A percentile compares a stretch with the other conserved stretches of the same genome.
Evolutionary conservation across 1,140 invertebrate genomes (phyloP).

Genomic region (Temnothorax curvispinosus): DNA sequence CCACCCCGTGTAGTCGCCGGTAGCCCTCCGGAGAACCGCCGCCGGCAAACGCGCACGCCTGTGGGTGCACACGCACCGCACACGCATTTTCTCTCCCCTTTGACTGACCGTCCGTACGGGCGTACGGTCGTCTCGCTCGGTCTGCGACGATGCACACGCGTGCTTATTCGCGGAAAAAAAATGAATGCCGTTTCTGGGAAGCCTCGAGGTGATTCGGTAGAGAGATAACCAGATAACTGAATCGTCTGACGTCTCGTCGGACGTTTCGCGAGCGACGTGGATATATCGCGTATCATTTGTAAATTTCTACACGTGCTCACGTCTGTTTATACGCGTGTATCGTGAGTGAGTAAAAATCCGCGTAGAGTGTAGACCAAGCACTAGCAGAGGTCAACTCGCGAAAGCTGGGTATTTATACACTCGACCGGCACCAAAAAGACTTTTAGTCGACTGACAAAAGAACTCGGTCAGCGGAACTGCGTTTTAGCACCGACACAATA

Average conservation of each 20-base stretch:
- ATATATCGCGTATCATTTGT: not conserved
- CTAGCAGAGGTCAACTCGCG: constrained; percentile 1
- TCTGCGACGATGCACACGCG: constrained; percentile 3
- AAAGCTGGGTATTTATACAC: not conserved
- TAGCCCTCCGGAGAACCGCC: not conserved
- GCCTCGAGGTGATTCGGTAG: constrained; percentile 30
- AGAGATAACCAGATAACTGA: not conserved
- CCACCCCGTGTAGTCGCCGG: constrained; percentile 27
- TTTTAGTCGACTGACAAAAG: constrained; percentile 36
- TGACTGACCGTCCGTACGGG: not conserved
- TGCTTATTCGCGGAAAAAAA: constrained; percentile 18
- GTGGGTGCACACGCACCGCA: not conserved
- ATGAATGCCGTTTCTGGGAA: constrained; percentile 1
- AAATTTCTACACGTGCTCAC: not conserved
- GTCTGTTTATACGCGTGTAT: not conserved
- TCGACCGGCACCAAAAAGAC: not conserved
- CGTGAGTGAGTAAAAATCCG: constrained; percentile 37
- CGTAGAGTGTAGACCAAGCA: not conserved
- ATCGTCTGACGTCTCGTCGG: not conserved
- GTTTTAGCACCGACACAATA: constrained; percentile 28
- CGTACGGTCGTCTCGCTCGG: constrained; percentile 47
- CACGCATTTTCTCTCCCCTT: constrained; percentile 21
- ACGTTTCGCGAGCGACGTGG: not conserved
- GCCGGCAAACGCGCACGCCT: not conserved
- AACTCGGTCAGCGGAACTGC: constrained; percentile 50